Base-by-base conservation (phyloP, 1,140 invertebrate genomes). In the Paracyclopina nana region DNA sequence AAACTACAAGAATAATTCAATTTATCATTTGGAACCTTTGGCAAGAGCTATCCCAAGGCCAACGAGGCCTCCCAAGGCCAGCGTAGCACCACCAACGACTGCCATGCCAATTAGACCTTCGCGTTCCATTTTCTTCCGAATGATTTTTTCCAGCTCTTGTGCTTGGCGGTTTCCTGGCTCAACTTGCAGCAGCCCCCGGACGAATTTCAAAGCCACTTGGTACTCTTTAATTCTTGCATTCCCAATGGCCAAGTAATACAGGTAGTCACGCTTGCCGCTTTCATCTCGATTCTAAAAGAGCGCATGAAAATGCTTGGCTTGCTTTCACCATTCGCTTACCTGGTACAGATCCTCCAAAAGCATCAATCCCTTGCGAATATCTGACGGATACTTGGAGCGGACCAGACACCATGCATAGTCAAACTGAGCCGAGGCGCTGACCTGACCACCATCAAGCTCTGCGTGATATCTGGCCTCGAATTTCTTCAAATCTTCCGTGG, bases 341-440 rank as follows among this genome's bases (percentile, higher is more conserved):
- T 48, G 27, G 14, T 28, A 48, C 6, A 48, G 28, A 12, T 48
- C 20, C 22, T 48, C 45, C 27, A 48, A 29, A 11, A 48, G 16
- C 2, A 48, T 16, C 9, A 48, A 28, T 8, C 45, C 45, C 8
- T 27, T 27, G 8, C 45, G 45, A n/a, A 48, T 48, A 48, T 50
- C 30, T 11, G 30, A 9, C 12, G 34, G 12, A 18, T 38, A 50
- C 18, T 26, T 43, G 2, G 50, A 52, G 16, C 31, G 34, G 41
- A 52, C 50, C 14, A 52, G 50, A 27, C 50, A 52, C 50, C 50
- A 52, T 2, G 50, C 50, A 25, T 52, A 52, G 12, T 52, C 50
- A 45, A 52, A 52, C 26, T 52, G 48, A 26, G 40, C 20, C 18
- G 16, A 20, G 6, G 18, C 8, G 9, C 9, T 28, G 25, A 28